Conservation (phyloP, 2,113 vertebrate genomes). For the Ochotona curzoniae region DNA sequence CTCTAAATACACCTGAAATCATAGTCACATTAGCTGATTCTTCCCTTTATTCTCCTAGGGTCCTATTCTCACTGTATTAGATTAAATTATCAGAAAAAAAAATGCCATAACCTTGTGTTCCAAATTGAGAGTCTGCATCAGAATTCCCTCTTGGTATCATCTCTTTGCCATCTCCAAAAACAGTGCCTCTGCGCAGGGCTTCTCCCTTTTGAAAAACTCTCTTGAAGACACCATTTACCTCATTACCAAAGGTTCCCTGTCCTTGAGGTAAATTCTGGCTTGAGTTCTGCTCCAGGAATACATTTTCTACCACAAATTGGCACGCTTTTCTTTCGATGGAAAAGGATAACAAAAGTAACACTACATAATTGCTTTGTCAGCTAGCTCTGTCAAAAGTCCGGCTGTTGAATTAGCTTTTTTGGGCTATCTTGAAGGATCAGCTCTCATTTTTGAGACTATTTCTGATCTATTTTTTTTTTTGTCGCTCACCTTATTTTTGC, state of each 20-base stretch:
- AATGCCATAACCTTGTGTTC: not conserved
- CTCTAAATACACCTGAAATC: not conserved
- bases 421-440: not conserved
- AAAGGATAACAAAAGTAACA: constrained; percentile 43
- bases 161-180: not conserved
- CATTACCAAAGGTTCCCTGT: constrained; percentile 13
- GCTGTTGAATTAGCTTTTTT: constrained; percentile 17
- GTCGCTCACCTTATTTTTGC: not conserved
- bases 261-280: constrained; percentile 1
- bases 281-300: constrained; percentile 29
- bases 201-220: constrained; percentile 6
- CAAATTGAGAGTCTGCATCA: not conserved
- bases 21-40: too few species aligned
- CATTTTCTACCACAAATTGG: constrained; percentile 1
- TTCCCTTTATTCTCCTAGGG: not conserved
- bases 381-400: not conserved
- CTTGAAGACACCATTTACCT: constrained; percentile 33
- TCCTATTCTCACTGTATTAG: not conserved
- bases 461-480: constrained; percentile 33
- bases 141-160: not conserved
- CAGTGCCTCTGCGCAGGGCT: not conserved
- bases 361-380: constrained; percentile 53
- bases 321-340: constrained; percentile 9
- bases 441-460: constrained; percentile 25
- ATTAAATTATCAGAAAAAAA: not conserved